These are phyloP conservation scores for Lacerta agilis DNA, from an alignment of 2,797 vertebrate genomes.

Conservation along the genomic window DNA sequence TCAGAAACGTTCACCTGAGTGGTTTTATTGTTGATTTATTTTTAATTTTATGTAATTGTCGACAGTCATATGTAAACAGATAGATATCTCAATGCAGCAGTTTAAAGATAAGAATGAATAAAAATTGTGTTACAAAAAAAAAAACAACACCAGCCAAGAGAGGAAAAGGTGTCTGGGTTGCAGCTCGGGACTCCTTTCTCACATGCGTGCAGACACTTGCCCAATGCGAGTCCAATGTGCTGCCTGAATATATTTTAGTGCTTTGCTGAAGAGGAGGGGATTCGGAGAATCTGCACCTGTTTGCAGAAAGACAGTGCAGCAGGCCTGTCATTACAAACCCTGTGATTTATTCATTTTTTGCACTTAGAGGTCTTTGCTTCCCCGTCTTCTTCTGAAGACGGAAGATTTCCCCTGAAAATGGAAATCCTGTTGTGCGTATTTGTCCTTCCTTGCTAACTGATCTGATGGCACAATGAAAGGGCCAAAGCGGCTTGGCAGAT, in stretches of 20 bases:
- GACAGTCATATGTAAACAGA: no score
- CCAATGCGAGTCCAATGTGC: not conserved
- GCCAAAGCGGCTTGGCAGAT: not conserved
- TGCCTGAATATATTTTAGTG: not conserved
- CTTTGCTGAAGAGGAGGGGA: not conserved
- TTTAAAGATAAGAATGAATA: no score
- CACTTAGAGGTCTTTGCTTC: not conserved
- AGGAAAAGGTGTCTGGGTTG: not conserved
- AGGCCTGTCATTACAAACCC: rapidly evolving
- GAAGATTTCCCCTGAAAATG: not conserved
- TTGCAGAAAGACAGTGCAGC: not conserved
- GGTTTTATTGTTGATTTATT: no score
- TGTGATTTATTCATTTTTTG: not conserved
- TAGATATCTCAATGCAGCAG: no score
- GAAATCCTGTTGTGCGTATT: rapidly evolving
- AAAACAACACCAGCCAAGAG: no score
- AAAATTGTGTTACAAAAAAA: no score
- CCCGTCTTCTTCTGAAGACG: not conserved
- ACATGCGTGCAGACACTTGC: not conserved
- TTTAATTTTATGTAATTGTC: no score
- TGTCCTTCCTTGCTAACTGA: not conserved
- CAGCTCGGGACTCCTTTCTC: not conserved
- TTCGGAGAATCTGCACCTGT: not conserved
- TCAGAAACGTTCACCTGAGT: no score
- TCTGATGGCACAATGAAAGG: not conserved